Conservation (phyloP, 2,113 vertebrate genomes). For the Rhinopithecus roxellana region DNA sequence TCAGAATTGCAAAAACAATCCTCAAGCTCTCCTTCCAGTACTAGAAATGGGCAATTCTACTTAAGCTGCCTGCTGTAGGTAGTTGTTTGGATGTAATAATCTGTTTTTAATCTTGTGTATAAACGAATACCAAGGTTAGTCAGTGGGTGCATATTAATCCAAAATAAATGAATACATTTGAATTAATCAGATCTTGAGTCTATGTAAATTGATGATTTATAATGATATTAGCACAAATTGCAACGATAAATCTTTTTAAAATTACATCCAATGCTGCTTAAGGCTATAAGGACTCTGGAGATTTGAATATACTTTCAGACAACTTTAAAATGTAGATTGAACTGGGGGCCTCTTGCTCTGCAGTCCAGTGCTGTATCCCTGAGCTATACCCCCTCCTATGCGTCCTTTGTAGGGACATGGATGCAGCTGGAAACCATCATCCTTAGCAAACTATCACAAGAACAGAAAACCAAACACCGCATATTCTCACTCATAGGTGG, state of each 20-base stretch:
- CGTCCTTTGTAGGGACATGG: too few relatives aligned
- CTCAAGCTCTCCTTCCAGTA: neutral
- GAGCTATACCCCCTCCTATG: too few relatives aligned
- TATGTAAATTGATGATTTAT: conserved; percentile 76
- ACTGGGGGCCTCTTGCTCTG: too few relatives aligned
- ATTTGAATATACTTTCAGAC: conserved; percentile 47
- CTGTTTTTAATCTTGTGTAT: conserved; percentile 73
- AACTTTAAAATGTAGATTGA: conserved; percentile 48
- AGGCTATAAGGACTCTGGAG: conserved; percentile 43
- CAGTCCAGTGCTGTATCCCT: too few relatives aligned
- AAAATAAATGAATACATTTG: conserved; percentile 78
- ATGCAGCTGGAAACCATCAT: too few relatives aligned
- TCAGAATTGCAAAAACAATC: neutral
- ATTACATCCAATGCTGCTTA: conserved; percentile 58
- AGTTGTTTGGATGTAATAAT: conserved; percentile 59
- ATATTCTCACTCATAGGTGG: too few relatives aligned
- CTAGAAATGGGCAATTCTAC: neutral
- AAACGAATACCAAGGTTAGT: conserved; percentile 71
- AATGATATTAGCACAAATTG: conserved; percentile 76
- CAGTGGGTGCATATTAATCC: conserved; percentile 68
- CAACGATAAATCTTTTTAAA: conserved; percentile 68
- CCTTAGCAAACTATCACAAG: too few relatives aligned
- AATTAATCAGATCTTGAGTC: conserved; percentile 74
- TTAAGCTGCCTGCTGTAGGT: neutral
- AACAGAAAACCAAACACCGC: too few relatives aligned